Conservation (phyloP, 1,140 invertebrate genomes). For the Chironomus striatipennis region DNA sequence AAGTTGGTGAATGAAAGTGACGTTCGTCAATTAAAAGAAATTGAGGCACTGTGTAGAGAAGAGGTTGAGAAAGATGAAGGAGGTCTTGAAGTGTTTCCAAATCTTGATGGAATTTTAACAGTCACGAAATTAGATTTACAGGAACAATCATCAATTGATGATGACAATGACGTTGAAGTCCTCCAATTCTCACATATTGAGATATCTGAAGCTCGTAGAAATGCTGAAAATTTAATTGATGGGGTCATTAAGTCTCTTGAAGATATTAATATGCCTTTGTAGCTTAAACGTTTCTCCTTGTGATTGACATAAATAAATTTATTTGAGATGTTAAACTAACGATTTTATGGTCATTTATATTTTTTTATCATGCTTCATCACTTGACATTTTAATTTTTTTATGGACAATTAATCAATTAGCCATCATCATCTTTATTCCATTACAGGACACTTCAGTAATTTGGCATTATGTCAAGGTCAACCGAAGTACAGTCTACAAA, state of each 20-base stretch:
- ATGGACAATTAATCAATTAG: not conserved
- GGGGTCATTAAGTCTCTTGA: not conserved
- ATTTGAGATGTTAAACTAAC: not conserved
- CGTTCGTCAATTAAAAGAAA: not conserved
- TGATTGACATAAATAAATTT: not conserved
- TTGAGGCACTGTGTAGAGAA: not conserved
- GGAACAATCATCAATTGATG: not conserved
- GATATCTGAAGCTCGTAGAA: not conserved
- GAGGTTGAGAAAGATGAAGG: not conserved
- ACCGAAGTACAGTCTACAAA: conserved; percentile 65
- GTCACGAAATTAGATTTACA: not conserved
- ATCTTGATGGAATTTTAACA: not conserved
- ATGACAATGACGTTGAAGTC: conserved; percentile 1
- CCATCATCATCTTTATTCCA: not conserved
- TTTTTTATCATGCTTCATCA: not conserved
- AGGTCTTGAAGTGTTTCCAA: not conserved
- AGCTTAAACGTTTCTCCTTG: not conserved
- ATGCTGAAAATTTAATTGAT: conserved; percentile 20
- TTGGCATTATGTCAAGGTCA: conserved; percentile 28
- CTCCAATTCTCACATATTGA: conserved; percentile 10
- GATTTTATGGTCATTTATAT: not conserved
- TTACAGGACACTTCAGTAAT: conserved; percentile 31
- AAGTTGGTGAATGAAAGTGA: not conserved
- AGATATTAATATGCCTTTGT: not conserved
- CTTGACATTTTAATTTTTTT: not conserved